Conservation (phyloP, 2,797 vertebrate genomes). For the Molossus molossus region DNA sequence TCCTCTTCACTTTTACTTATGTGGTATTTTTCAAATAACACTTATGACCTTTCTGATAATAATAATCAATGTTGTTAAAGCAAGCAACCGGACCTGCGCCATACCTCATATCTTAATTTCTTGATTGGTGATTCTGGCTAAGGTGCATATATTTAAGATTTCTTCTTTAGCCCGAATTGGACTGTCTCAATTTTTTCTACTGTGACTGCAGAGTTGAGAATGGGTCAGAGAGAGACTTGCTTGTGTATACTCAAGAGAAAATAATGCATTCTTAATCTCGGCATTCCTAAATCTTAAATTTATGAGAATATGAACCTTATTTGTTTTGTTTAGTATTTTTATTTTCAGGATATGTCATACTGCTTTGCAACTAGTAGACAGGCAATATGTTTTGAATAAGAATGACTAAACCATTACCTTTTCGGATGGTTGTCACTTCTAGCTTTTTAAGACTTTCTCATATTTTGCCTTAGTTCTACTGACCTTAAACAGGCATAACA, state of each 20-base stretch:
- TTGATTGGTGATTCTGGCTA: not conserved
- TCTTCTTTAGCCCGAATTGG: not conserved
- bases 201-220: not conserved
- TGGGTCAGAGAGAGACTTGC: not conserved
- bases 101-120: not conserved
- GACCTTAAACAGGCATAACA: not conserved
- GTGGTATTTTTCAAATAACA: not conserved
- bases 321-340: conserved; percentile 9
- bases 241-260: not conserved
- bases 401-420: not conserved
- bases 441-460: not conserved
- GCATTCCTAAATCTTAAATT: not conserved
- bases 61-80: not conserved
- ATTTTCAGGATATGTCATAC: not conserved
- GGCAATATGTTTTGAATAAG: conserved; percentile 11
- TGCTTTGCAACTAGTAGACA: not conserved
- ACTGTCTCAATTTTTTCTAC: not conserved
- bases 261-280: not conserved
- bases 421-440: not conserved
- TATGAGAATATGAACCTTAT: not conserved
- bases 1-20: not conserved
- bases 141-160: not conserved
- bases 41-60: not conserved
- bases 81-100: not conserved
- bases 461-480: not conserved